These are phyloP conservation scores for Sminthurides aquaticus DNA, from an alignment of 2,888 invertebrate genomes.

Conservation along the genomic window DNA sequence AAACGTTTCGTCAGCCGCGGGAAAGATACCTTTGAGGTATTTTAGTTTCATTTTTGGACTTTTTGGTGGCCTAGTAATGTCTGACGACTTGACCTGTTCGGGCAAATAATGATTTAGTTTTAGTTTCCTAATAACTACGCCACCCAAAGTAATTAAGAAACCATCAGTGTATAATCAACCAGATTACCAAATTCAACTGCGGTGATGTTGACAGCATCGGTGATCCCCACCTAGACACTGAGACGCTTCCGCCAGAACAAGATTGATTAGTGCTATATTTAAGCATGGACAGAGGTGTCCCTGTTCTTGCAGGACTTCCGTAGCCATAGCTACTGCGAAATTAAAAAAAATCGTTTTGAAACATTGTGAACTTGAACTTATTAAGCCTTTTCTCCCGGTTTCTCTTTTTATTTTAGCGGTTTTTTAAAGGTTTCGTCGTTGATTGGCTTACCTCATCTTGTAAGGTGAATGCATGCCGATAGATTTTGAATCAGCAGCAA, in stretches of 20 bases:
- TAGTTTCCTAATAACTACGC: neutral
- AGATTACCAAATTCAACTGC: conserved; percentile 40
- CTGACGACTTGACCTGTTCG: conserved; percentile 14
- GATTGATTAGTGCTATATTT: conserved; percentile 43
- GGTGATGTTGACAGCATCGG: conserved; percentile 40
- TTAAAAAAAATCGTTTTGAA: no score
- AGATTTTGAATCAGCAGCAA: conserved; percentile 41
- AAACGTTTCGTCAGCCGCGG: conserved; percentile 83
- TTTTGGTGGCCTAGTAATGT: conserved; percentile 29
- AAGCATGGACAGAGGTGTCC: conserved; percentile 41
- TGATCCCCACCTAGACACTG: conserved; percentile 38
- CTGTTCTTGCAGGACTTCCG: conserved; percentile 42
- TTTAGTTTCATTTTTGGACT: conserved; percentile 83
- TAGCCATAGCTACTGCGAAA: conserved; percentile 35
- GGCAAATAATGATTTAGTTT: neutral
- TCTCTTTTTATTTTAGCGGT: no score
- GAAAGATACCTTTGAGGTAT: conserved; percentile 83
- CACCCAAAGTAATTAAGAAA: neutral
- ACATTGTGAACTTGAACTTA: no score
- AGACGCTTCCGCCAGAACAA: conserved; percentile 38
- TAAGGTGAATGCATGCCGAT: conserved; percentile 40
- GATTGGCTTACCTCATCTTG: conserved; percentile 41
- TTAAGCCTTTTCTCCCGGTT: no score
- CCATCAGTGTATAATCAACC: neutral
- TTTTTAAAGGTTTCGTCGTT: no score